Base-by-base conservation (phyloP, 2,888 invertebrate genomes). In the Clepsis dumicolana region DNA sequence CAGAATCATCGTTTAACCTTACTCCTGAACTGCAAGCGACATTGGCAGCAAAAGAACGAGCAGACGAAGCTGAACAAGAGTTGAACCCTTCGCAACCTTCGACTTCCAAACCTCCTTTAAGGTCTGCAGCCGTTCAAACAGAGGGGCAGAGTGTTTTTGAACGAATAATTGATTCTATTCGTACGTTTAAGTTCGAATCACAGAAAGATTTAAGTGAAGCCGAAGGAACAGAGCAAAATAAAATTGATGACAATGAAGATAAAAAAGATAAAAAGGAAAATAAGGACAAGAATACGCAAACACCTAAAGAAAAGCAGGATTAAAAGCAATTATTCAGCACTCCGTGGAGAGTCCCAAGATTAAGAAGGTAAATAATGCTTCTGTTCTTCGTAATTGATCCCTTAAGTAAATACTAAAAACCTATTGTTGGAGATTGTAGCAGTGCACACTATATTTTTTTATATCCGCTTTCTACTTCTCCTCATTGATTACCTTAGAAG, bases 251-350 rank as follows among this genome's bases (percentile, higher is more conserved):
- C 3, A 16, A 50, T 21, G 32, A 54, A 35, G 12, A 1, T 21
- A 7, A 4, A n/a, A 35, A 21, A 14, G 7, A 24, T 14, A 16
- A 16, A 2, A 18, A n/a, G 21, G 10, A 27, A 0, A 16, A 24
- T 16, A 56, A 53, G n/a, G 73, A 81, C 24, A 78, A 82, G 70
- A 70, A 78, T 64, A 83, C 82, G 4, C 83, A 88, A 72, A 81
- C 81, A 2, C 72, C 72, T 5, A 87, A 87, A 71, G 83, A 87
- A 73, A 87, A 87, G 74, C 81, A 84, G 77, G 87, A 88, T 69
- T 87, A 70, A 77, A 8, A 8, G n/a, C 21, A 24, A 56, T 14
- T 25, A n/a, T 12, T 24, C n/a, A 25, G 16, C 44, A 7, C 8
- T 18, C 16, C 5, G 5, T 41, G 14, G 14, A 14, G 3, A 35